A percentile compares a stretch with the other conserved stretches of the same genome.
Evolutionary conservation across 1,140 invertebrate species (phyloP).

Genomic region (Monomorium pharaonis): DNA sequence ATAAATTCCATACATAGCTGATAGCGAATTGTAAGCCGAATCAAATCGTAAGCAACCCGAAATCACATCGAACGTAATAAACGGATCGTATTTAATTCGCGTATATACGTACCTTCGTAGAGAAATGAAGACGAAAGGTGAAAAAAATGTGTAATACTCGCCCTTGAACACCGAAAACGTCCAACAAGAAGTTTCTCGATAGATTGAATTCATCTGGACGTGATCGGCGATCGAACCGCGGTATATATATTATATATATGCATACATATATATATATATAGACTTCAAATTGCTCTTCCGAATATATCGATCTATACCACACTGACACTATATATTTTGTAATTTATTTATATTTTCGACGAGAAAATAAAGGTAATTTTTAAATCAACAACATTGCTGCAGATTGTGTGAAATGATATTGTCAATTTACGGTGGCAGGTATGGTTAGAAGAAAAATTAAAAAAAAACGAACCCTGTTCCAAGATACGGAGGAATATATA

Average conservation of each 20-base stretch:
- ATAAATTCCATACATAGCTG: constrained; percentile 13
- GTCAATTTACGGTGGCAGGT: background rate
- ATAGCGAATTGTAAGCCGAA: constrained; percentile 18
- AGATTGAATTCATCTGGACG: constrained; percentile 7
- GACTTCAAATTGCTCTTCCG: constrained; percentile 76
- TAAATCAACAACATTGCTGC: constrained; percentile 70
- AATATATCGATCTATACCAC: constrained; percentile 75
- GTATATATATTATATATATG: too few relatives aligned
- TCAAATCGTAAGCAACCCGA: constrained; percentile 2
- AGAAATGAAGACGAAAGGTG: background rate
- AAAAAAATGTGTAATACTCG: background rate
- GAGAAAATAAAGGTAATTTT: constrained; percentile 84
- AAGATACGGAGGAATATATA: constrained; percentile 78
- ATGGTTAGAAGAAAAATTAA: background rate
- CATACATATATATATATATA: constrained; percentile 47
- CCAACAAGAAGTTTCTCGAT: background rate
- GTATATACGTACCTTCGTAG: constrained; percentile 63
- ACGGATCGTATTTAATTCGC: background rate
- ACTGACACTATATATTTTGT: constrained; percentile 81
- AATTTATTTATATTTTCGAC: constrained; percentile 85
- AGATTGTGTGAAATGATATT: background rate
- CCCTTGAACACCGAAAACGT: constrained; percentile 37
- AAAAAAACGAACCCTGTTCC: background rate
- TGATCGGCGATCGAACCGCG: constrained; percentile 33
- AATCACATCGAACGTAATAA: constrained; percentile 4